A percentile compares a stretch with the other conserved stretches of the same genome.
Conservation (phyloP, 2,888 invertebrate species). For the Scaptomyza tumidula region DNA sequence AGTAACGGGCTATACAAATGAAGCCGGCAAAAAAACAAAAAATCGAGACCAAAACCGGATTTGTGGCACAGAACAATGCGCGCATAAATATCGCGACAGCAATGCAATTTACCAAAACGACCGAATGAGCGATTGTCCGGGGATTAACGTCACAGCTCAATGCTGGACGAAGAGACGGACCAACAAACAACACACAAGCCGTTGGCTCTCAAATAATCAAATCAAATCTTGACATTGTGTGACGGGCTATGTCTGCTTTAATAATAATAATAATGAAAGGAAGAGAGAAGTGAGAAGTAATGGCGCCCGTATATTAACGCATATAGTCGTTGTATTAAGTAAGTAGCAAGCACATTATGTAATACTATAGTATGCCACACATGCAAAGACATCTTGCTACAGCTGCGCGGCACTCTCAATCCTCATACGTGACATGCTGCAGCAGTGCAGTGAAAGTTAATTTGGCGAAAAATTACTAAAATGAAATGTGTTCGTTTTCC, state of each 20-base stretch:
- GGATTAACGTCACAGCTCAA: slow-evolving; percentile 56
- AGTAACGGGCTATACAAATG: slow-evolving; percentile 47
- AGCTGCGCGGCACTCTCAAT: slow-evolving; percentile 50
- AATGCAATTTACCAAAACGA: slow-evolving; percentile 66
- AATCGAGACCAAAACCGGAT: slow-evolving; percentile 70
- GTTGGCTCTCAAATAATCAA: slow-evolving; percentile 52
- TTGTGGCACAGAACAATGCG: slow-evolving; percentile 74
- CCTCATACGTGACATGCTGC: slow-evolving; percentile 72
- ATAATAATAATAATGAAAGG: slow-evolving; percentile 51
- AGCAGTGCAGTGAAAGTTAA: slow-evolving; percentile 73
- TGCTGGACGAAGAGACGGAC: slow-evolving; percentile 9
- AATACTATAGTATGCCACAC: slow-evolving; percentile 36
- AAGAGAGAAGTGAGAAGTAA: slow-evolving; percentile 42
- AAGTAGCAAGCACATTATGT: slow-evolving; percentile 67
- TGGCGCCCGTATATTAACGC: slow-evolving; percentile 61
- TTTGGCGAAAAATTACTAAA: slow-evolving; percentile 77
- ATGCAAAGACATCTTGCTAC: slow-evolving; percentile 51
- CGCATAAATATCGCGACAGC: slow-evolving; percentile 73
- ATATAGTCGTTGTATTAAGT: slow-evolving; percentile 52
- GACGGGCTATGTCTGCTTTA: slow-evolving; percentile 46
- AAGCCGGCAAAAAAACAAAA: slow-evolving; percentile 44
- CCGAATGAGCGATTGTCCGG: slow-evolving; percentile 72
- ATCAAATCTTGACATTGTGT: slow-evolving; percentile 75
- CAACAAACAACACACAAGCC: slow-evolving; percentile 33
- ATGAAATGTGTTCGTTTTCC: slow-evolving; percentile 68